phyloP scores from a whole-genome alignment of 2,888 invertebrate species.

The Catocala fraxini region DNA sequence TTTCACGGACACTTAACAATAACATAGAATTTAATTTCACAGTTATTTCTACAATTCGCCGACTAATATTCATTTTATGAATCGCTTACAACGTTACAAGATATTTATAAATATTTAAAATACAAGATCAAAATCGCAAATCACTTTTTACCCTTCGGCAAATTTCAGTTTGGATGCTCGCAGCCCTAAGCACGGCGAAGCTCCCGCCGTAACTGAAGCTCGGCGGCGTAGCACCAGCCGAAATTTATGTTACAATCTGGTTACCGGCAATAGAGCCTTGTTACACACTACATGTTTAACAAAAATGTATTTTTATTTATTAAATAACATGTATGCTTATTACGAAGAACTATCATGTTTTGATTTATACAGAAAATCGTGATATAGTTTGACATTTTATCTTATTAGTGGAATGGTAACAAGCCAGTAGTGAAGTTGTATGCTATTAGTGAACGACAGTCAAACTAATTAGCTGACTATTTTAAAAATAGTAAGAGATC shows the following conservation, averaged over 20 bases:
- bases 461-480: too few species aligned
- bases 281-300: slow-evolving; percentile 29
- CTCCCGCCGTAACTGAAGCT: slow-evolving; percentile 36
- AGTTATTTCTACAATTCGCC: too few species aligned
- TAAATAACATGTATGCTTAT: slow-evolving; percentile 4
- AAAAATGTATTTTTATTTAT: slow-evolving; percentile 29
- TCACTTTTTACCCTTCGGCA: background rate
- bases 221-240: slow-evolving; percentile 41
- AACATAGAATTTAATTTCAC: too few species aligned
- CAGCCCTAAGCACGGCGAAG: slow-evolving; percentile 9
- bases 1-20: too few species aligned
- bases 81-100: too few species aligned
- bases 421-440: too few species aligned
- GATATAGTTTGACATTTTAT: too few species aligned
- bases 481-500: too few species aligned
- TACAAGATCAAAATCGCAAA: background rate
- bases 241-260: slow-evolving; percentile 56
- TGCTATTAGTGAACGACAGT: too few species aligned
- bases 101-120: background rate
- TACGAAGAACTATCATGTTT: background rate
- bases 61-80: too few species aligned
- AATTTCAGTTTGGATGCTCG: background rate
- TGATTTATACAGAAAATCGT: slow-evolving; percentile 1
- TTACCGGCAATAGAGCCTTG: slow-evolving; percentile 42
- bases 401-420: too few species aligned